Conservation (phyloP, 1,140 invertebrate species). For the Heliconius eleuchia region DNA sequence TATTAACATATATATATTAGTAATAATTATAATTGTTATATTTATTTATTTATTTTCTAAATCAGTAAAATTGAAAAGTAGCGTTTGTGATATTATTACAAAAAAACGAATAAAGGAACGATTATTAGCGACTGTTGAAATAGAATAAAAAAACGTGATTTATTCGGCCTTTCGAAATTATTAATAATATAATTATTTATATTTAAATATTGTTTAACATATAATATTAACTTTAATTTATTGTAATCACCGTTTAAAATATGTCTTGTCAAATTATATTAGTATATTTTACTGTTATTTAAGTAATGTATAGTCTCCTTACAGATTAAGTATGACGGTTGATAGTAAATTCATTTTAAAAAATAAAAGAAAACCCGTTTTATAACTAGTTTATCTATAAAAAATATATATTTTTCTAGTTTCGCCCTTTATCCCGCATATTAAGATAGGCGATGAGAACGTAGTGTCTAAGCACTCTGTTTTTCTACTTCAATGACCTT, state of each 20-base stretch:
- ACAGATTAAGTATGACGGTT: slow-evolving; percentile 1
- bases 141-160: background rate
- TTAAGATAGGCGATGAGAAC: no score
- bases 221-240: no score
- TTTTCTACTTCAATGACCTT: no score
- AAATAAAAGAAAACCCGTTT: background rate
- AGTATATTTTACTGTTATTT: background rate
- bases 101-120: slow-evolving; percentile 3
- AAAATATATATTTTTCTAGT: no score
- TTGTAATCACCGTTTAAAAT: background rate
- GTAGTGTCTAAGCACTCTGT: no score
- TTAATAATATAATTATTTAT: slow-evolving; percentile 1
- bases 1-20: no score
- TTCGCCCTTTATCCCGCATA: no score
- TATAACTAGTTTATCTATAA: no score
- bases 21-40: no score
- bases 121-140: background rate
- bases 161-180: slow-evolving; percentile 23
- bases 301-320: slow-evolving; percentile 4
- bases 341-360: background rate
- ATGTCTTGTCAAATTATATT: background rate
- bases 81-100: background rate
- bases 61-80: background rate
- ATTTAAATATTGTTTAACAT: no score
- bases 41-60: background rate